A percentile compares a stretch with the other conserved stretches of the same genome.
phyloP scores from a whole-genome alignment of 1,140 invertebrate genomes.

The Pogonomyrmex barbatus region DNA sequence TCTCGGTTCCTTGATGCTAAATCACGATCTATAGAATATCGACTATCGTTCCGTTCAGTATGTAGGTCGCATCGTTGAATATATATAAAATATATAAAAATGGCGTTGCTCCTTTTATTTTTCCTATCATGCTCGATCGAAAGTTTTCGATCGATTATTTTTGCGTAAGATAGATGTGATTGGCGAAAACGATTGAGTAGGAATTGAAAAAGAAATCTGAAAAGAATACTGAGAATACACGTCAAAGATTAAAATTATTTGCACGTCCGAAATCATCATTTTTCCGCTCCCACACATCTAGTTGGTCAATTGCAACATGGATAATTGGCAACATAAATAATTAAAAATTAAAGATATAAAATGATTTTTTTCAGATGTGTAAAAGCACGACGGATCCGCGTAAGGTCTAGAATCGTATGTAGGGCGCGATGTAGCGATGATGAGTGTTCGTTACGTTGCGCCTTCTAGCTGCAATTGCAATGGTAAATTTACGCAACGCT shows the following conservation, averaged over 20 bases:
- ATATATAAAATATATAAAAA: background rate
- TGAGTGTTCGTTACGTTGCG: conserved; percentile 5
- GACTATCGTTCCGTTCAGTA: conserved; percentile 21
- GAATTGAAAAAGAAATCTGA: background rate
- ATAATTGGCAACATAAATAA: background rate
- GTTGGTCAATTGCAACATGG: background rate
- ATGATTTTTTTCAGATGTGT: background rate
- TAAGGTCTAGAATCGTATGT: conserved; percentile 51
- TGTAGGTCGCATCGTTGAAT: conserved; percentile 30
- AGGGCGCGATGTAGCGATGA: conserved; percentile 3
- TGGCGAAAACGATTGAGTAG: background rate
- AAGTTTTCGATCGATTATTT: background rate
- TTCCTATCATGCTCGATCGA: conserved; percentile 6
- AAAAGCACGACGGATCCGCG: background rate
- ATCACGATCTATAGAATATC: conserved; percentile 30
- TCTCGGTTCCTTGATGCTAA: conserved; percentile 19
- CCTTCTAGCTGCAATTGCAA: background rate
- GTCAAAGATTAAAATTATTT: background rate
- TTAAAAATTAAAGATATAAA: background rate
- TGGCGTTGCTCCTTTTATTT: conserved; percentile 12
- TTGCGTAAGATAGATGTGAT: background rate
- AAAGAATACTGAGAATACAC: background rate
- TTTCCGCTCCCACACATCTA: background rate
- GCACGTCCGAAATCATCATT: background rate
- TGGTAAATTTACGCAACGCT: background rate